Evolutionary conservation across 2,113 vertebrate genomes (phyloP), one percentile per base, ranked within the genome.

Genomic region (Trogon melanurus): DNA sequence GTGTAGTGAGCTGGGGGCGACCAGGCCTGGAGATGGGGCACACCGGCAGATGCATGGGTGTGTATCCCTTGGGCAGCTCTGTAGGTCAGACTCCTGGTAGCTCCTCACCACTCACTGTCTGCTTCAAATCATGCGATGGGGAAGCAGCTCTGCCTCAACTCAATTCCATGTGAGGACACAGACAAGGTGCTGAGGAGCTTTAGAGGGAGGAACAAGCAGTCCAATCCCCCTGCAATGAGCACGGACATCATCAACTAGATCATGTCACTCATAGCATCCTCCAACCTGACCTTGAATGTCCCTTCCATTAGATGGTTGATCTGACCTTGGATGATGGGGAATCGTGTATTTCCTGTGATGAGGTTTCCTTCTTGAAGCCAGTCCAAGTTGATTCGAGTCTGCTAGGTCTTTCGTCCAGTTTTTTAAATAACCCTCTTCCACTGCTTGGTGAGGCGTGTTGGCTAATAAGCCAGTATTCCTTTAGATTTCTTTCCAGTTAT

Each of bases 31-130:
- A 51, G 34, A 36, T 15, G 69, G 50, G 58, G 26, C 34, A 25
- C 0, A 1, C 72, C 57, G 62, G 36, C 58, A 72, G 61, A 12
- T 0, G 7, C 2, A 1, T 4, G 47, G 16, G 10, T 17, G 5
- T 4, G 29, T 19, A 16, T 20, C 57, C 74, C 79, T 64, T 58
- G 79, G 82, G 61, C 82, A 81, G 50, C n/a, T 57, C 25, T 78
- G 23, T 4, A 41, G 66, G 45, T 61, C 64, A 65, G n/a, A 56
- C 45, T 75, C 85, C 62, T 32, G 23, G 11, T 60, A 73, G 76
- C 38, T 72, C 34, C 67, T 91, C 38, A 25, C 27, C 26, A 15
- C 38, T 47, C 66, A 22, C 75, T n/a, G 41, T 17, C 13, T 14
- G 25, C 67, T 64, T 44, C 26, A 14, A 30, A 21, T 27, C 20